phyloP scores from a whole-genome alignment of 1,140 invertebrate genomes.

The Oryzaephilus surinamensis region DNA sequence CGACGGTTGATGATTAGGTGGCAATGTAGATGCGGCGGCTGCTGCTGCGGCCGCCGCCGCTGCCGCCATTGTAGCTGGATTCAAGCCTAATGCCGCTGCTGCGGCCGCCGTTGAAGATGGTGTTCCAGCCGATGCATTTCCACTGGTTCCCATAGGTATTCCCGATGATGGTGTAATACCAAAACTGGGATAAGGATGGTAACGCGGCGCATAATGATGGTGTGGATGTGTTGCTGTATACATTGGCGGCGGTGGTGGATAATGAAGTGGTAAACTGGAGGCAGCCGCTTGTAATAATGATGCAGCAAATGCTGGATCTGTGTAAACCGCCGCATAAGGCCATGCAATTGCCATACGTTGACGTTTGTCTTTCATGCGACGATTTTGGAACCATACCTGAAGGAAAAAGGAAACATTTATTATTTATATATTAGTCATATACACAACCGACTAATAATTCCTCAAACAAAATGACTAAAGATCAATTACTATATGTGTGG shows the following conservation, averaged over 20 bases:
- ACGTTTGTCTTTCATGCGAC: conserved; percentile 97
- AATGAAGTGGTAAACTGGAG: conserved; percentile 40
- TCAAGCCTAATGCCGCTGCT: conserved; percentile 15
- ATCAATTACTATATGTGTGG: too few relatives aligned
- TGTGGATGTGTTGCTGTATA: conserved; percentile 31
- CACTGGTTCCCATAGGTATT: conserved; percentile 22
- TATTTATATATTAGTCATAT: too few relatives aligned
- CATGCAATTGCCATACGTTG: conserved; percentile 87
- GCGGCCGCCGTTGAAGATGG: too few relatives aligned
- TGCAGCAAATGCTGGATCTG: conserved; percentile 83
- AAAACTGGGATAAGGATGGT: conserved; percentile 38
- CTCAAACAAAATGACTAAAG: conserved; percentile 2
- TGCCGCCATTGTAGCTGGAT: conserved; percentile 11
- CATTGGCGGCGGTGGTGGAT: conserved; percentile 39
- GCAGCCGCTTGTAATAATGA: conserved; percentile 83
- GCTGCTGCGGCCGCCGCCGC: too few relatives aligned
- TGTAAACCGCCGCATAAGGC: conserved; percentile 88
- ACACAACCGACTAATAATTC: too few relatives aligned
- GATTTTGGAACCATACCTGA: conserved; percentile 98
- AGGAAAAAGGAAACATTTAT: conserved; percentile 31
- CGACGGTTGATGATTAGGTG: conserved; percentile 3
- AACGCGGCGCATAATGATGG: conserved; percentile 35
- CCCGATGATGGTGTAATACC: conserved; percentile 16
- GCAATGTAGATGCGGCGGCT: too few relatives aligned
- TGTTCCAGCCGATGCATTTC: conserved; percentile 13